These are phyloP conservation scores for Xenentodon cancila DNA, from an alignment of 2,797 vertebrate species.

Conservation along the genomic window DNA sequence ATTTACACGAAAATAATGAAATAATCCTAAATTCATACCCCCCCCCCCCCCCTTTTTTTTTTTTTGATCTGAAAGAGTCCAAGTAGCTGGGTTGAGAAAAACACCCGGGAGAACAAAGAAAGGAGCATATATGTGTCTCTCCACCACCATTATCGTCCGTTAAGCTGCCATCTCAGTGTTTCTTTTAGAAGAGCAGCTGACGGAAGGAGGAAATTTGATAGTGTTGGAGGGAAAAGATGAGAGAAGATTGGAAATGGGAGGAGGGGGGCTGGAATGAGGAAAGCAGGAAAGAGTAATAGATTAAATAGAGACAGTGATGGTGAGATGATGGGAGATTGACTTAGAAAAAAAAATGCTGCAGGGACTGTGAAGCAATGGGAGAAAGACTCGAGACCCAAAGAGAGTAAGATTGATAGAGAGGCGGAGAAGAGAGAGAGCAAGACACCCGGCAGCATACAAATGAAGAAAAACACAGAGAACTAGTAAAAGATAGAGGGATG, in stretches of 20 bases:
- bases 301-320: constrained; percentile 51
- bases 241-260: constrained; percentile 36
- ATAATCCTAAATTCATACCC: too few relatives aligned
- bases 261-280: constrained; percentile 31
- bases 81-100: not conserved
- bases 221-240: constrained; percentile 32
- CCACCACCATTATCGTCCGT: constrained; percentile 58
- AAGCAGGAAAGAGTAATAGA: constrained; percentile 46
- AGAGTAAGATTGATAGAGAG: constrained; percentile 17
- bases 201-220: constrained; percentile 29
- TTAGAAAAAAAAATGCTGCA: constrained; percentile 24
- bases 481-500: not conserved
- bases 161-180: constrained; percentile 46
- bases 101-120: constrained; percentile 52
- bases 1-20: not conserved
- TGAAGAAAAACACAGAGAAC: constrained; percentile 31
- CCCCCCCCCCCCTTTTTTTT: too few relatives aligned
- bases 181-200: constrained; percentile 53
- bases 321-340: constrained; percentile 46
- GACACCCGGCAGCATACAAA: constrained; percentile 54
- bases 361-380: constrained; percentile 27
- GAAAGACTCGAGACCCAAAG: constrained; percentile 23
- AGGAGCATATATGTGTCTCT: constrained; percentile 25
- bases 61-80: too few relatives aligned
- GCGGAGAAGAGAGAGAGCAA: not conserved